Base-by-base conservation (phyloP, 2,113 vertebrate species). In the Corythornis cristatus region DNA sequence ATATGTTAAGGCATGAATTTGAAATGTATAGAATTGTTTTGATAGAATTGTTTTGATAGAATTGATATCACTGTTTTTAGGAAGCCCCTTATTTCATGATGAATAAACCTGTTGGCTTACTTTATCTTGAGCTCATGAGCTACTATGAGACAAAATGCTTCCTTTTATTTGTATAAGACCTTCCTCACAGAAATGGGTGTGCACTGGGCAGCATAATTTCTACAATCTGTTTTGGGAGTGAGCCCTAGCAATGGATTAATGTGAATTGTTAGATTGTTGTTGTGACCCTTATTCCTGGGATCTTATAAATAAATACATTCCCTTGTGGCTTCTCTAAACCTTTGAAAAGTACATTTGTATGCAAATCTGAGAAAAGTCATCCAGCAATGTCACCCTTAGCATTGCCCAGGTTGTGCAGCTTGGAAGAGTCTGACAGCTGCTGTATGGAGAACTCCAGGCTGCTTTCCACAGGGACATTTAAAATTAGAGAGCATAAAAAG, bases 271-370 rank as follows among this genome's bases (percentile, higher is more conserved):
- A 58, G 45, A 51, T 73, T 74, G 56, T 76, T 85, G n/a, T 78
- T 76, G 40, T 94, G 81, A 83, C n/a, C 42, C 71, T 70, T 93
- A 58, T 91, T 89, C 50, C 43, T 62, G 65, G 33, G 31, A 45
- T 73, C 25, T 85, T 92, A 76, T 50, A 96, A 94, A 92, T 82
- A 92, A 95, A 91, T 88, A 86, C 74, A 77, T 80, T 77, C 35
- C 82, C 87, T 51, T 33, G 35, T 85, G 82, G 82, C 60, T 83
- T 91, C 68, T 57, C 42, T 73, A 89, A 94, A 83, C 56, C 72
- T 93, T 91, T 89, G 87, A 53, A 88, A 93, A 93, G 43, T 71
- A 67, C 60, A 88, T 93, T 89, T 92, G 56, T 85, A 85, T 87
- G 84, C 60, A 92, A 91, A 91, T 92, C 56, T 79, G 18, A 77